A percentile compares a stretch with the other conserved stretches of the same genome.
phyloP scores from a whole-genome alignment of 1,140 invertebrate genomes.

The Liolophura sinensis region DNA sequence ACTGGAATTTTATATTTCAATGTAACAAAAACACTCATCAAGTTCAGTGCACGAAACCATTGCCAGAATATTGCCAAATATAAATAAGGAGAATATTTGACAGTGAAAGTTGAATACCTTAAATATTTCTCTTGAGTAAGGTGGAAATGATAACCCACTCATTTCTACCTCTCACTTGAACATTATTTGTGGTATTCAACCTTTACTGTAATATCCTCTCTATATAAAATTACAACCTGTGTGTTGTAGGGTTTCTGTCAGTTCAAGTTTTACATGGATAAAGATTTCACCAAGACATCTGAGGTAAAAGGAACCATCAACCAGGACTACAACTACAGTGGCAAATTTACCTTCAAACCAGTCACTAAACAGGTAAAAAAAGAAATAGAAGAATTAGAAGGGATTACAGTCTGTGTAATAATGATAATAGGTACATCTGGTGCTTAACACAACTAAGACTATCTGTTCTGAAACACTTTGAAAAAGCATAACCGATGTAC shows the following conservation, averaged over 20 bases:
- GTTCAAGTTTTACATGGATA: constrained; percentile 65
- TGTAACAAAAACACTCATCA: no score
- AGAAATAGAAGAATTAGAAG: no score
- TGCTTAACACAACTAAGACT: no score
- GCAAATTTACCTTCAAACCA: constrained; percentile 41
- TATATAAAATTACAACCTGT: constrained; percentile 1
- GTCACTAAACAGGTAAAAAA: background rate
- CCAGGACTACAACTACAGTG: constrained; percentile 52
- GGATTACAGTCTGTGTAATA: no score
- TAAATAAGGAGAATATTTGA: background rate
- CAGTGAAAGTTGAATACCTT: background rate
- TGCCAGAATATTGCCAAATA: no score
- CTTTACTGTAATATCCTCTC: background rate
- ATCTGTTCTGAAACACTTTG: no score
- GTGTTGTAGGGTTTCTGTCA: constrained; percentile 61
- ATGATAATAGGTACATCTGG: no score
- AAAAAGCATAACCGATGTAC: no score
- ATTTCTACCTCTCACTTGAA: background rate
- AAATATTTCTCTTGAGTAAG: background rate
- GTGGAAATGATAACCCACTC: background rate
- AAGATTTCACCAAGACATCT: constrained; percentile 28
- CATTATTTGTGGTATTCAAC: background rate
- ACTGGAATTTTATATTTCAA: no score
- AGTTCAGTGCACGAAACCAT: no score
- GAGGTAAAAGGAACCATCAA: background rate